Percentiles rank a stretch among this genome's conserved stretches.
phyloP scores from a whole-genome alignment of 1,140 invertebrate genomes.

The Metopolophium dirhodum region DNA sequence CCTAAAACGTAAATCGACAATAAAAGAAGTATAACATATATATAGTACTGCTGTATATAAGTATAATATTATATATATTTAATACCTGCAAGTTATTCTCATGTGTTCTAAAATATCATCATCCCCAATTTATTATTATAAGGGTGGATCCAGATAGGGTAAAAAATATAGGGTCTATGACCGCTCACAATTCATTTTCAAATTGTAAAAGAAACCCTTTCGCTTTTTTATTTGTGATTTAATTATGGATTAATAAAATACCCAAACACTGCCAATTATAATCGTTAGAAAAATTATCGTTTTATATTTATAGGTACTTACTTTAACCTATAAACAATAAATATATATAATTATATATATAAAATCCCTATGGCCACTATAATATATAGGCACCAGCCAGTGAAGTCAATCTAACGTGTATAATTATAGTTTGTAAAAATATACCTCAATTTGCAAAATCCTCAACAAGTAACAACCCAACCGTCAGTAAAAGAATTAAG shows the following conservation, averaged over 20 bases:
- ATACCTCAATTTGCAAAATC: background rate
- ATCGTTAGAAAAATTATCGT: background rate
- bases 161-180: background rate
- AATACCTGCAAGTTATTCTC: background rate
- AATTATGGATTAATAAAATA: background rate
- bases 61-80: background rate
- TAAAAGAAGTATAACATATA: background rate
- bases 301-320: background rate
- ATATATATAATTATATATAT: background rate
- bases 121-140: background rate
- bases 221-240: background rate
- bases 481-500: background rate
- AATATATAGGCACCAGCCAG: background rate
- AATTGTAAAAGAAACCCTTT: constrained; percentile 9
- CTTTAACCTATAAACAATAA: background rate
- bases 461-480: background rate
- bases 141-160: constrained; percentile 26
- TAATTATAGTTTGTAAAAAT: background rate
- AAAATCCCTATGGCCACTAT: background rate
- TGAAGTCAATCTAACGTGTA: background rate
- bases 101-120: background rate
- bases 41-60: background rate
- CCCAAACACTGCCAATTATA: background rate
- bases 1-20: background rate
- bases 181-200: background rate